A percentile compares a stretch with the other conserved stretches of the same genome.
Conservation (phyloP, 2,113 vertebrate species). For the Paraplagusia blochii region DNA sequence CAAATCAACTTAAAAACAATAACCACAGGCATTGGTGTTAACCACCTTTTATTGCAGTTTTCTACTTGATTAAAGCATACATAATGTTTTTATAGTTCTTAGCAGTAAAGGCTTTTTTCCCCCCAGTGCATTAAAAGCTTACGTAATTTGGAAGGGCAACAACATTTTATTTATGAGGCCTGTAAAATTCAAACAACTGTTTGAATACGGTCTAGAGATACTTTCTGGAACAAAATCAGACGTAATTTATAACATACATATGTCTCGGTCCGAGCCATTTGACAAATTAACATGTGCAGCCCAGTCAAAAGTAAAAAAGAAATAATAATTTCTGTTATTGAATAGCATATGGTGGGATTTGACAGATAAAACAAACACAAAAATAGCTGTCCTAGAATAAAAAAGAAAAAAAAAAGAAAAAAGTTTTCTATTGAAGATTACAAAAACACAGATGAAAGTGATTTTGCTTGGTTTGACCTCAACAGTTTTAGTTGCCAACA, state of each 20-base stretch:
- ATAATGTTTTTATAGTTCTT: neutral
- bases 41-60: too few relatives aligned
- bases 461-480: slow-evolving; percentile 60
- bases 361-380: too few relatives aligned
- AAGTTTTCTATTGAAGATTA: slow-evolving; percentile 23
- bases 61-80: too few relatives aligned
- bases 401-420: too few relatives aligned
- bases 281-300: neutral
- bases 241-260: neutral
- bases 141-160: neutral
- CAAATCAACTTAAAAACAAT: too few relatives aligned
- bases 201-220: neutral
- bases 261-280: neutral
- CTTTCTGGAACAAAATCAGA: neutral
- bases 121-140: neutral
- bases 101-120: too few relatives aligned
- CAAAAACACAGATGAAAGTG: slow-evolving; percentile 57
- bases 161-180: slow-evolving; percentile 6
- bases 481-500: slow-evolving; percentile 67
- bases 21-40: too few relatives aligned
- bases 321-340: slow-evolving; percentile 22
- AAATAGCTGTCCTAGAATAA: too few relatives aligned
- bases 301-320: neutral
- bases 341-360: slow-evolving; percentile 31
- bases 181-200: neutral